Percentiles rank a stretch among this genome's conserved stretches.
Evolutionary conservation across 2,888 invertebrate species (phyloP).

Genomic region (Steinernema carpocapsae): DNA sequence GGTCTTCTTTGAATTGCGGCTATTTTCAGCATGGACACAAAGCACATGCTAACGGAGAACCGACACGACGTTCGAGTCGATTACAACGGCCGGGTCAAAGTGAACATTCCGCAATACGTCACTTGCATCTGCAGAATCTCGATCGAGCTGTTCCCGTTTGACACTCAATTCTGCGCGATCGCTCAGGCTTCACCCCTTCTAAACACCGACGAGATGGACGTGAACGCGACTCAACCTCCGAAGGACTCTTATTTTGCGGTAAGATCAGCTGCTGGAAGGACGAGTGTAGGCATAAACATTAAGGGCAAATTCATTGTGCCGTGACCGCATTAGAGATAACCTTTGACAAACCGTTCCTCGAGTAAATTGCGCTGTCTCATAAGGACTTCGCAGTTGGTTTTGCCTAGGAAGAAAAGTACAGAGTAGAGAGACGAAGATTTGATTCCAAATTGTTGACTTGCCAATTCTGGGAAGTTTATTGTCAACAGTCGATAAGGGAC

Average conservation of each 20-base stretch:
- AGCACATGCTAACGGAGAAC: conserved; percentile 61
- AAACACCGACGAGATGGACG: conserved; percentile 62
- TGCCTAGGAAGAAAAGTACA: too few relatives aligned
- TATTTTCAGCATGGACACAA: conserved; percentile 55
- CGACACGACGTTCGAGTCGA: conserved; percentile 57
- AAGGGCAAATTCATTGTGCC: too few relatives aligned
- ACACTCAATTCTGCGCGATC: conserved; percentile 59
- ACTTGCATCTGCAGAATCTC: conserved; percentile 62
- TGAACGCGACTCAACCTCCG: conserved; percentile 60
- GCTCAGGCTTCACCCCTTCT: conserved; percentile 61
- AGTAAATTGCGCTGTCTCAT: too few relatives aligned
- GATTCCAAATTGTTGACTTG: background rate
- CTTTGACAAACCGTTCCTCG: too few relatives aligned
- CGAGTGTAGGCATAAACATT: too few relatives aligned
- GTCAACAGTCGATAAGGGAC: too few relatives aligned
- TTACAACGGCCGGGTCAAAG: conserved; percentile 47
- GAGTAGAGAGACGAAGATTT: conserved; percentile 4
- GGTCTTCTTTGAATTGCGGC: background rate
- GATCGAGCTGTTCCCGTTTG: conserved; percentile 54
- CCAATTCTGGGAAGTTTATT: too few relatives aligned
- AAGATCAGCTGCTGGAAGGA: background rate
- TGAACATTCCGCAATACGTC: conserved; percentile 64
- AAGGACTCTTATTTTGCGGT: conserved; percentile 62
- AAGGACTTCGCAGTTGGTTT: too few relatives aligned
- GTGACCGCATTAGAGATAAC: too few relatives aligned